Conservation (phyloP, 2,113 vertebrate species). For the Rhinolophus sinicus region DNA sequence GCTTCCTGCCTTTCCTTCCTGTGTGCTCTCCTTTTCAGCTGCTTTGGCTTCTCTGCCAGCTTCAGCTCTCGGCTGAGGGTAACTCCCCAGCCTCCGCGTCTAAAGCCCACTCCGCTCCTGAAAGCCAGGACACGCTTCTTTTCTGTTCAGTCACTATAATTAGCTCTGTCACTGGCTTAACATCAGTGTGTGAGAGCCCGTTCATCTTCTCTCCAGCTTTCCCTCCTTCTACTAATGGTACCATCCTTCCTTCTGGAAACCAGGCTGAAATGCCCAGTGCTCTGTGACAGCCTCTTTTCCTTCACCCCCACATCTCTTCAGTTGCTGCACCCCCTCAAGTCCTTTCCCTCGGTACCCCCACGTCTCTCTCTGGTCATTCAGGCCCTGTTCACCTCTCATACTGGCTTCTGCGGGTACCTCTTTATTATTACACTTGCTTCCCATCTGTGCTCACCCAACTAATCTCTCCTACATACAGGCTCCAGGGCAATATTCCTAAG, state of each 20-base stretch:
- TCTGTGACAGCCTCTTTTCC: background rate
- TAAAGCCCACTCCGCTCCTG: background rate
- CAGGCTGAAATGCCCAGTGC: background rate
- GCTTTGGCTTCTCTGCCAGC: background rate
- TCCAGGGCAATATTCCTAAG: background rate
- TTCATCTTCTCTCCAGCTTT: background rate
- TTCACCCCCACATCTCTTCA: background rate
- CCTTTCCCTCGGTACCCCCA: background rate
- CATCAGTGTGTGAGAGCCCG: background rate
- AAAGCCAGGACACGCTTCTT: background rate
- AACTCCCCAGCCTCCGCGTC: background rate
- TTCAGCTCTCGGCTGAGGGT: background rate
- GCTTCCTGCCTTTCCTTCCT: background rate
- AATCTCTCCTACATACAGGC: background rate
- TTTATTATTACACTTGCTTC: background rate
- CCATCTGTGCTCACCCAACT: background rate
- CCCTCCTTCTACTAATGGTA: background rate
- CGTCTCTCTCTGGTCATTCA: background rate
- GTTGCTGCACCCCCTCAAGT: background rate
- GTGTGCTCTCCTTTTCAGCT: background rate
- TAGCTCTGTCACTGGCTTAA: conserved; percentile 24
- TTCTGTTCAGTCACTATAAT: conserved; percentile 10
- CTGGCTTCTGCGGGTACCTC: background rate
- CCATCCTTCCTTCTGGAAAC: background rate
- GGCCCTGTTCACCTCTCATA: background rate